phyloP scores from a whole-genome alignment of 1,140 invertebrate genomes.

The Medauroidea extradentata region DNA sequence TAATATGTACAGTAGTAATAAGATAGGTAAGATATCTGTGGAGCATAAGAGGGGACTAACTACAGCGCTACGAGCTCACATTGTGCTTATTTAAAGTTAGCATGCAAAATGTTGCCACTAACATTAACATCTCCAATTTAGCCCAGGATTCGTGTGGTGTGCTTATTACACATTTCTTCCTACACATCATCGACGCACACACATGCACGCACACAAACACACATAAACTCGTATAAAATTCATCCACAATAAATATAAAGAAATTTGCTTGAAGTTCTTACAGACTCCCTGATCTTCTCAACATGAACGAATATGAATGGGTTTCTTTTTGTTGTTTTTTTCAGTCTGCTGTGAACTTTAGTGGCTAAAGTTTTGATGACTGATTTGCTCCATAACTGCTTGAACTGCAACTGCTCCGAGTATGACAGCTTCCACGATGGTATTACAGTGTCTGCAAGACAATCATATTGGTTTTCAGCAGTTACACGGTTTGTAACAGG shows the following conservation, averaged over 20 bases:
- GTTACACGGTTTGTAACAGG: slow-evolving; percentile 6
- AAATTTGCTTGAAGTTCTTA: background rate
- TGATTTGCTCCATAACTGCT: slow-evolving; percentile 24
- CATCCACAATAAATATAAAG: background rate
- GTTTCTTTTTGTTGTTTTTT: background rate
- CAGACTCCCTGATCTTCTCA: background rate
- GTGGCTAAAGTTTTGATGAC: slow-evolving; percentile 11
- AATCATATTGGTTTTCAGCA: slow-evolving; percentile 28
- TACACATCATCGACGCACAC: too few relatives aligned
- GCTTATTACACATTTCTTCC: too few relatives aligned
- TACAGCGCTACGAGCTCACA: too few relatives aligned
- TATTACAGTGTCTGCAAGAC: slow-evolving; percentile 39
- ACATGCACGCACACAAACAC: too few relatives aligned
- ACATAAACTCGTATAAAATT: background rate
- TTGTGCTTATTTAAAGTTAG: background rate
- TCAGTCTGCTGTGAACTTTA: background rate
- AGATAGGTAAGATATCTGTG: too few relatives aligned
- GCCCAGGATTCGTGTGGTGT: too few relatives aligned
- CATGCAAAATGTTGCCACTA: background rate
- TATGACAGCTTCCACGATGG: slow-evolving; percentile 47
- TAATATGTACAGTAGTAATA: too few relatives aligned
- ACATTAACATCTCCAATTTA: too few relatives aligned
- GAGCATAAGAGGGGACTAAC: too few relatives aligned
- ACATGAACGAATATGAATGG: slow-evolving; percentile 11
- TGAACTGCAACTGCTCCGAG: slow-evolving; percentile 42